Percentiles rank a stretch among this genome's conserved stretches.
phyloP scores from a whole-genome alignment of 2,113 vertebrate genomes.

The Prochilodus magdalenae region DNA sequence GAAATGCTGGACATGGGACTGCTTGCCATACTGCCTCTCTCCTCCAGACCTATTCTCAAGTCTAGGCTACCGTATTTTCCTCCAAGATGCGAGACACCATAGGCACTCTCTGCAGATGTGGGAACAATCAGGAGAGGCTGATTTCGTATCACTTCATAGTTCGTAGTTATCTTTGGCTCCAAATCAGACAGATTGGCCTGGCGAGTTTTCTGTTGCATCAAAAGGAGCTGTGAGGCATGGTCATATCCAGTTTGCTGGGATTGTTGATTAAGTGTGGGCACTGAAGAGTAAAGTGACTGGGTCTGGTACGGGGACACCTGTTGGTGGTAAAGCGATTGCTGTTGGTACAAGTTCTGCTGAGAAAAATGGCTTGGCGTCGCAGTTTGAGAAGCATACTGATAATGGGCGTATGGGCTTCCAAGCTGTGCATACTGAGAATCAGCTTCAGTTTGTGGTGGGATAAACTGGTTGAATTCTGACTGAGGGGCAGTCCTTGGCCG shows the following conservation, averaged over 20 bases:
- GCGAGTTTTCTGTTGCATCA: slow-evolving; percentile 90
- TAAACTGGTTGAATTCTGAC: slow-evolving; percentile 93
- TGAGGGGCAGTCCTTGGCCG: slow-evolving; percentile 94
- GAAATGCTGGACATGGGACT: slow-evolving; percentile 98
- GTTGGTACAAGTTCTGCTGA: slow-evolving; percentile 91
- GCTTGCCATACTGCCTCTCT: slow-evolving; percentile 91
- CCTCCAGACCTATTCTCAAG: slow-evolving; percentile 91
- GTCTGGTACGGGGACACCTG: slow-evolving; percentile 92
- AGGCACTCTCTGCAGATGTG: slow-evolving; percentile 88
- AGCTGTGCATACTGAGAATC: slow-evolving; percentile 91
- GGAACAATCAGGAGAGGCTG: slow-evolving; percentile 94
- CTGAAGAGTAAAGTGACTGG: slow-evolving; percentile 84
- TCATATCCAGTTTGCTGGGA: slow-evolving; percentile 87
- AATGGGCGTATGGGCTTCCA: slow-evolving; percentile 91
- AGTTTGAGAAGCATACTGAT: slow-evolving; percentile 91
- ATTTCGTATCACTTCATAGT: slow-evolving; percentile 94
- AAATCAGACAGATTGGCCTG: slow-evolving; percentile 87
- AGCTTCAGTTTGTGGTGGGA: slow-evolving; percentile 92
- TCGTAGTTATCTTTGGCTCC: slow-evolving; percentile 93
- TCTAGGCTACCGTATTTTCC: slow-evolving; percentile 93
- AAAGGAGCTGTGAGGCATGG: slow-evolving; percentile 86
- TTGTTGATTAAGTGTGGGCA: slow-evolving; percentile 83
- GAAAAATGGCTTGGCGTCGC: slow-evolving; percentile 91
- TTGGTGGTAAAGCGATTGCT: slow-evolving; percentile 91
- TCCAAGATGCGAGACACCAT: slow-evolving; percentile 86